Percentiles rank a stretch among this genome's conserved stretches.
These are phyloP conservation scores for Dipodomys merriami DNA, from an alignment of 2,113 vertebrate genomes.

Conservation along the genomic window DNA sequence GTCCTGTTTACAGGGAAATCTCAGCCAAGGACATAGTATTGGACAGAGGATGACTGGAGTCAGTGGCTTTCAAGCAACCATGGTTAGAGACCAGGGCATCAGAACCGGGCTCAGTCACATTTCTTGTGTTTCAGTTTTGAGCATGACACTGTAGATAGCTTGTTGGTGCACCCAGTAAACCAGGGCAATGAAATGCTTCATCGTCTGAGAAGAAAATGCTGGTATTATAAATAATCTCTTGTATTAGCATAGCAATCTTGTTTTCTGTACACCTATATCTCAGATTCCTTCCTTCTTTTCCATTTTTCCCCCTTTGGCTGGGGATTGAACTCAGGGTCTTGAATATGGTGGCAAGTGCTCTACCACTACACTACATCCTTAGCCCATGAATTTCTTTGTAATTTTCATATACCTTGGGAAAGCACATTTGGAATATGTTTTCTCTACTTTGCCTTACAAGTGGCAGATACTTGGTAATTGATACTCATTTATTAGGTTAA, in stretches of 20 bases:
- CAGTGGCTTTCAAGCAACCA: neutral
- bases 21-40: neutral
- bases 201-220: constrained; percentile 59
- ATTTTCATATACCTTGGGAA: constrained; percentile 53
- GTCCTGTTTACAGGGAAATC: neutral
- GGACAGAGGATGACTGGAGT: neutral
- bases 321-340: neutral
- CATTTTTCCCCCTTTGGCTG: neutral
- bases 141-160: neutral
- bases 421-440: constrained; percentile 1
- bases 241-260: neutral
- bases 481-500: constrained; percentile 36
- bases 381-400: neutral
- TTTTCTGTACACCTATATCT: constrained; percentile 35
- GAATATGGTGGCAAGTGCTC: neutral
- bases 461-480: neutral
- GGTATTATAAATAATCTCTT: neutral
- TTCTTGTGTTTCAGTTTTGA: neutral
- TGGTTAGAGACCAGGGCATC: neutral
- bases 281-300: neutral
- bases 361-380: neutral
- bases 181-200: constrained; percentile 31
- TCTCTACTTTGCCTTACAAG: constrained; percentile 34
- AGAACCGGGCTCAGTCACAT: neutral
- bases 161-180: constrained; percentile 29